These are phyloP conservation scores for Cataglyphis rosenhaueri DNA, from an alignment of 2,888 invertebrate genomes.

Conservation along the genomic window DNA sequence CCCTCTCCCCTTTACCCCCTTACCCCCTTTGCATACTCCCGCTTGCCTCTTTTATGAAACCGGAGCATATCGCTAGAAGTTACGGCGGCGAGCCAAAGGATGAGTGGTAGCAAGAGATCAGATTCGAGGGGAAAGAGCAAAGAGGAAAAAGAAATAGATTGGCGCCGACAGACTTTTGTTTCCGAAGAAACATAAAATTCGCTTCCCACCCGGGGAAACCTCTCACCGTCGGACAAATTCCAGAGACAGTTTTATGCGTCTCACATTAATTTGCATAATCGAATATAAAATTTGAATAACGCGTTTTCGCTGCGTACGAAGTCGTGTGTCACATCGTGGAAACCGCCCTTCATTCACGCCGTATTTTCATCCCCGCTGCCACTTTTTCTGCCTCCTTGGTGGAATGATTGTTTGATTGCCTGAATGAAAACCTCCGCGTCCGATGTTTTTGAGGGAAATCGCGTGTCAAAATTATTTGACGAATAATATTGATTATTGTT, in stretches of 20 bases:
- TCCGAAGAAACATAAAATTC: constrained; percentile 84
- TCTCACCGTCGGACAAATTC: constrained; percentile 66
- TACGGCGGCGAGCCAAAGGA: constrained; percentile 61
- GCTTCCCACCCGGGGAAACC: constrained; percentile 46
- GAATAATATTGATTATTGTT: constrained; percentile 33
- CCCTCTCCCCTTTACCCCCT: constrained; percentile 2
- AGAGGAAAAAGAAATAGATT: constrained; percentile 70
- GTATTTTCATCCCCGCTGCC: constrained; percentile 18
- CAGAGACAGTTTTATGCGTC: constrained; percentile 83
- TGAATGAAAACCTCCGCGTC: constrained; percentile 39
- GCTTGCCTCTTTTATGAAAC: background rate
- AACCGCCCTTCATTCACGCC: constrained; percentile 36
- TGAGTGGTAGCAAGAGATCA: constrained; percentile 2
- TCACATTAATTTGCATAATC: constrained; percentile 85
- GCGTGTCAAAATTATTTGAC: background rate
- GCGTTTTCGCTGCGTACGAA: constrained; percentile 63
- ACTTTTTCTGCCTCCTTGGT: constrained; percentile 14
- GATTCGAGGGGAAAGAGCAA: constrained; percentile 34
- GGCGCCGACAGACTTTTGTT: constrained; percentile 83
- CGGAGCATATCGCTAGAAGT: constrained; percentile 72
- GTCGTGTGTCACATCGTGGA: constrained; percentile 61
- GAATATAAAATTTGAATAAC: constrained; percentile 84
- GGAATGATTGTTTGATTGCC: constrained; percentile 60
- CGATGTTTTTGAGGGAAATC: constrained; percentile 35
- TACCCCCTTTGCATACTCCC: constrained; percentile 33